A percentile compares a stretch with the other conserved stretches of the same genome.
phyloP scores from a whole-genome alignment of 2,113 vertebrate species.

The Epinephelus moara region DNA sequence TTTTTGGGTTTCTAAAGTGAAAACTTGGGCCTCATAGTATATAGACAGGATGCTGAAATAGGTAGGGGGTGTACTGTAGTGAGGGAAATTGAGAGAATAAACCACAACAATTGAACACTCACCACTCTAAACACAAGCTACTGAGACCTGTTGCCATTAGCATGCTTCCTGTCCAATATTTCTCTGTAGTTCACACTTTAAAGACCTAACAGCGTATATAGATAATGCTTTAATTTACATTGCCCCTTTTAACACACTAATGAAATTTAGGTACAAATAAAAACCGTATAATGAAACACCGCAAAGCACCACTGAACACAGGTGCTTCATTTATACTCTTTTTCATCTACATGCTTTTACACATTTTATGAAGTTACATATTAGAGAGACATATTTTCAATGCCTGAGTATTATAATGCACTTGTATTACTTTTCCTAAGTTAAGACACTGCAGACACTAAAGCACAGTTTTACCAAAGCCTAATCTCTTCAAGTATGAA shows the following conservation, averaged over 20 bases:
- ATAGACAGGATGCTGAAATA: slow-evolving; percentile 74
- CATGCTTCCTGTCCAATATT: slow-evolving; percentile 65
- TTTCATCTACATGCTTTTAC: background rate
- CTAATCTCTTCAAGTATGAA: slow-evolving; percentile 13
- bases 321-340: background rate
- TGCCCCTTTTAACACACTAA: background rate
- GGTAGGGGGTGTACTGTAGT: slow-evolving; percentile 45
- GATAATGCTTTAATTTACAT: background rate
- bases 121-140: slow-evolving; percentile 51
- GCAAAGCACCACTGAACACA: background rate
- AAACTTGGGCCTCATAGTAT: slow-evolving; percentile 32
- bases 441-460: background rate
- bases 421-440: background rate
- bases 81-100: slow-evolving; percentile 56
- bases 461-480: slow-evolving; percentile 6
- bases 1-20: slow-evolving; percentile 24
- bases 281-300: background rate
- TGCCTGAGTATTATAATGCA: background rate
- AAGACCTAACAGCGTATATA: background rate
- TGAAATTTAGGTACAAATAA: background rate
- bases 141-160: slow-evolving; percentile 33
- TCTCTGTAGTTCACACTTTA: slow-evolving; percentile 16
- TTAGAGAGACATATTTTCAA: background rate
- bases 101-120: slow-evolving; percentile 70
- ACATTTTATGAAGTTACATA: background rate